Conservation (phyloP, 2,888 invertebrate species). For the Opisthograptis luteolata region DNA sequence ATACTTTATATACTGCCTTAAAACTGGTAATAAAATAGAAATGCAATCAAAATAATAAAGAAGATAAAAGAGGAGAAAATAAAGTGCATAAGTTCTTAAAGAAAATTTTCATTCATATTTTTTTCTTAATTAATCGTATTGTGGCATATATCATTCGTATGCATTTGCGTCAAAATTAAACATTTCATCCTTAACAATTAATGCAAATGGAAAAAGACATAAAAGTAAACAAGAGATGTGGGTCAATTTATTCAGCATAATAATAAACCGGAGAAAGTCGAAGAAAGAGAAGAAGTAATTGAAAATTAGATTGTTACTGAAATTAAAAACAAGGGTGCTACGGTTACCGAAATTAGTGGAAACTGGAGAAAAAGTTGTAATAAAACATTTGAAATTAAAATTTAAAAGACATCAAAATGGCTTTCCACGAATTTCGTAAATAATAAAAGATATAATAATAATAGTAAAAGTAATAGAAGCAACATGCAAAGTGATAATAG, state of each 20-base stretch:
- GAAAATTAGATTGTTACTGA: constrained; percentile 68
- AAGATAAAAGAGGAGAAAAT: constrained; percentile 70
- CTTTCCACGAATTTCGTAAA: constrained; percentile 58
- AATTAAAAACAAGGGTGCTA: constrained; percentile 68
- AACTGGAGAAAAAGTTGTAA: constrained; percentile 36
- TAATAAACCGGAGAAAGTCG: constrained; percentile 57
- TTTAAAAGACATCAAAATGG: constrained; percentile 16
- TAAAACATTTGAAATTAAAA: constrained; percentile 7
- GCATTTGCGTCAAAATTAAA: constrained; percentile 57
- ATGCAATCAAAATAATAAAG: constrained; percentile 69
- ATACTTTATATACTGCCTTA: constrained; percentile 71
- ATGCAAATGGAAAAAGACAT: constrained; percentile 63
- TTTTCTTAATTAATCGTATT: constrained; percentile 52
- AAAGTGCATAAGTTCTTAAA: constrained; percentile 66
- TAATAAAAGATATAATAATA: constrained; percentile 59
- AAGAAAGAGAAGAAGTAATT: constrained; percentile 63
- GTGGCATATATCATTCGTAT: constrained; percentile 62
- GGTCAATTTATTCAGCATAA: constrained; percentile 54
- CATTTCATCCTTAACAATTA: constrained; percentile 52
- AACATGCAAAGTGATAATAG: constrained; percentile 79
- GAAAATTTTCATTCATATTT: constrained; percentile 60
- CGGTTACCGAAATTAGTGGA: constrained; percentile 61
- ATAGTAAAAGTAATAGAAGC: constrained; percentile 74
- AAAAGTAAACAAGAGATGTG: constrained; percentile 57
- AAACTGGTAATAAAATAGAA: constrained; percentile 48